These are phyloP conservation scores for Autographa gamma DNA, from an alignment of 2,888 invertebrate species.

Conservation along the genomic window DNA sequence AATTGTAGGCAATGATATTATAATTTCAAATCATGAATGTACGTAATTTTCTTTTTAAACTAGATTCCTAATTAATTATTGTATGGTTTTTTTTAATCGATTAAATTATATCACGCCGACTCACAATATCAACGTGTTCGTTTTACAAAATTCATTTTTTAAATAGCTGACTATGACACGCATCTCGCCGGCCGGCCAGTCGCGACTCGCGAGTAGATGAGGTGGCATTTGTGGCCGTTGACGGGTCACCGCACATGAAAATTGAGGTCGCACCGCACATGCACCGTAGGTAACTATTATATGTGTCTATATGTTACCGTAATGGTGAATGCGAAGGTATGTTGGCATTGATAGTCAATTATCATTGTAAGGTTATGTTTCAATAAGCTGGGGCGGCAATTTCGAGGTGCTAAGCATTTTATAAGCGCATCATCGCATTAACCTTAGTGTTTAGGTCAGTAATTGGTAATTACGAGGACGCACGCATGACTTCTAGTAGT, in stretches of 20 bases:
- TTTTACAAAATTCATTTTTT: constrained; percentile 22
- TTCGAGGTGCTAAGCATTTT: background rate
- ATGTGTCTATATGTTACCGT: constrained; percentile 26
- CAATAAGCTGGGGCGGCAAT: background rate
- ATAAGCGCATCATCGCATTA: background rate
- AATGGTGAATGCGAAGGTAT: constrained; percentile 12
- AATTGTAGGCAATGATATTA: no score
- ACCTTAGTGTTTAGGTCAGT: background rate
- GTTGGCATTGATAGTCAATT: constrained; percentile 2
- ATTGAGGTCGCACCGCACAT: constrained; percentile 72
- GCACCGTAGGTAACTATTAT: constrained; percentile 23
- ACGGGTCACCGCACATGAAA: constrained; percentile 78
- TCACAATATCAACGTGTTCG: background rate
- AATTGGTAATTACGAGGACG: background rate
- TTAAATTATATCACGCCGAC: no score
- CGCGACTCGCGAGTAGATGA: constrained; percentile 41
- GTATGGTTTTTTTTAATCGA: no score
- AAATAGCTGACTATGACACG: constrained; percentile 30
- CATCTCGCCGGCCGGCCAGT: constrained; percentile 22
- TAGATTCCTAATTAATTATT: no score
- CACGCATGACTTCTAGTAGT: background rate
- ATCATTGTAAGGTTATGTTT: constrained; percentile 1
- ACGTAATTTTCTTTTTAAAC: no score
- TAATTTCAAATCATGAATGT: no score
- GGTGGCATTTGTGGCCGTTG: constrained; percentile 56